Conservation (phyloP, 2,113 vertebrate species). For the Fulica atra region DNA sequence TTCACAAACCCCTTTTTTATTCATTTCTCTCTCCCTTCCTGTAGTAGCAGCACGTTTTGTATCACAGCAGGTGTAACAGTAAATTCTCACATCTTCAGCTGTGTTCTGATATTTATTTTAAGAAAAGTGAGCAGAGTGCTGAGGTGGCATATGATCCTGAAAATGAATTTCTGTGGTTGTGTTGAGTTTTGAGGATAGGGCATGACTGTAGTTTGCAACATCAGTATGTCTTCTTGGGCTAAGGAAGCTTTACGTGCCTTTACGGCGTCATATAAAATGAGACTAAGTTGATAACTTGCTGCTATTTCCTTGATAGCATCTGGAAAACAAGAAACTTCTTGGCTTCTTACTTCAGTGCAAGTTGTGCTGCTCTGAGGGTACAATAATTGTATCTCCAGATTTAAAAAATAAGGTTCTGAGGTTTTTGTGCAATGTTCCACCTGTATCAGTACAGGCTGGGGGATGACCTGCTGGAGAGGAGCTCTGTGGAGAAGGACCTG, state of each 20-base stretch:
- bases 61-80: background rate
- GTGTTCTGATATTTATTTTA: background rate
- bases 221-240: background rate
- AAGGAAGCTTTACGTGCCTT: fast-evolving
- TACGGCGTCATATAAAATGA: background rate
- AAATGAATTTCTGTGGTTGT: background rate
- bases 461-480: too few species aligned
- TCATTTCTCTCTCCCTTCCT: background rate
- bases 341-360: background rate
- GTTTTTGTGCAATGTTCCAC: background rate
- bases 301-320: background rate
- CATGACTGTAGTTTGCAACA: background rate
- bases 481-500: too few species aligned
- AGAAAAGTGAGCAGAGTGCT: background rate
- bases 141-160: background rate
- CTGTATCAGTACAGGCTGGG: too few species aligned
- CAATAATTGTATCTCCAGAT: background rate
- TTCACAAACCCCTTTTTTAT: background rate
- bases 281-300: background rate
- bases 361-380: background rate
- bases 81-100: background rate
- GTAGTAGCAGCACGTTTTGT: background rate
- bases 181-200: background rate
- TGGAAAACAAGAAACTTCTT: background rate
- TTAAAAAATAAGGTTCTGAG: background rate